Evolutionary conservation across 2,113 vertebrate genomes (phyloP), one percentile per base, ranked within the genome.

Genomic region (Phycodurus eques): DNA sequence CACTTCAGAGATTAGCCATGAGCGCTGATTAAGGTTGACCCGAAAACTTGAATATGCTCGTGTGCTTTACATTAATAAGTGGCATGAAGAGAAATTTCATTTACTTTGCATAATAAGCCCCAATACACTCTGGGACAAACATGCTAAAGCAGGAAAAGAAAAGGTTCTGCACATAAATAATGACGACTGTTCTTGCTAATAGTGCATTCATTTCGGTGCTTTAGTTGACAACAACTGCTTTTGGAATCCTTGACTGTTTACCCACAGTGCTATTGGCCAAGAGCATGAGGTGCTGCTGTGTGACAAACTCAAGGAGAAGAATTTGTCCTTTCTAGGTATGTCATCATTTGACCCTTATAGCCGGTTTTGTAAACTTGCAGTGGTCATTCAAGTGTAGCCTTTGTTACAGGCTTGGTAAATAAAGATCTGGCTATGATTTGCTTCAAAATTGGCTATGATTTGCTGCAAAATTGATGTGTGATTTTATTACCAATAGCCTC

Each of bases 241-340:
- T 84, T 81, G 75, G 59, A 76, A 71, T 94, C 91, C 93, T 96
- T 96, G 92, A 97, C 92, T 66, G 44, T 62, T 60, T 73, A 6
- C 78, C 72, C 70, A 76, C 88, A 98, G 98, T 0, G 94, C 96
- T 71, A 96, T 99, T 86, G 98, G 98, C 35, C 92, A 97, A 62
- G 98, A 99, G 64, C 96, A 98, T 5, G 98, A 99, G 90, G 92
- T 98, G 63, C 89, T 98, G 73, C 94, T 99, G 27, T 83, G 94
- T 87, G 95, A 98, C 87, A 93, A 95, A 81, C 95, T 99, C 80
- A 88, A 94, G 69, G 94, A 96, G 89, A 95, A 86, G 84, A 98
- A 96, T 78, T 91, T 99, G 68, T 95, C 97, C 35, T 99, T 98
- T 88, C 89, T 98, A 75, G 96, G 98, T 99, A 93, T 96, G 96